Conservation (phyloP, 2,888 invertebrate species). For the Lingula anatina region DNA sequence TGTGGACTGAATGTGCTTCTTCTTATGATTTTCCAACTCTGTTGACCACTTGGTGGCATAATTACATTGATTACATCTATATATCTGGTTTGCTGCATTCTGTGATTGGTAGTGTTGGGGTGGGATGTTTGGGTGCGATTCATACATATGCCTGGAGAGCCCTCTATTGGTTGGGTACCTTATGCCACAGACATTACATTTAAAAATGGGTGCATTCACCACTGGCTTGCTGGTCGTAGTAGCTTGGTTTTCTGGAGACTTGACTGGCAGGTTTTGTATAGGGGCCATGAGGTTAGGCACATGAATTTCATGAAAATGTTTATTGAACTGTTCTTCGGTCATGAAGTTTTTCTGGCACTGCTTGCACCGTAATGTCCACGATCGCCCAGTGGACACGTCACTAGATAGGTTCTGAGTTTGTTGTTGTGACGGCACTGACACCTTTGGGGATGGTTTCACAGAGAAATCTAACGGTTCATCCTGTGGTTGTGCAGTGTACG, state of each 20-base stretch:
- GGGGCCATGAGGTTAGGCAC: too few species aligned
- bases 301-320: slow-evolving; percentile 41
- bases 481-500: slow-evolving; percentile 1
- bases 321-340: slow-evolving; percentile 42
- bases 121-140: too few species aligned
- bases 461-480: slow-evolving; percentile 28
- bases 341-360: slow-evolving; percentile 43
- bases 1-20: slow-evolving; percentile 45
- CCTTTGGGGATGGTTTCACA: slow-evolving; percentile 9
- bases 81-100: too few species aligned
- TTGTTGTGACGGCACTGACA: background rate
- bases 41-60: slow-evolving; percentile 49
- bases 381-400: background rate
- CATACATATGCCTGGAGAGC: too few species aligned
- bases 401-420: background rate
- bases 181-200: too few species aligned
- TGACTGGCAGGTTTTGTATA: too few species aligned
- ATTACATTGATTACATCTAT: slow-evolving; percentile 47
- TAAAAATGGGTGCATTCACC: too few species aligned
- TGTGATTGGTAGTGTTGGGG: too few species aligned
- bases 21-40: slow-evolving; percentile 48
- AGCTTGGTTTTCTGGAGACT: too few species aligned
- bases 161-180: too few species aligned
- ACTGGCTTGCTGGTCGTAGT: too few species aligned
- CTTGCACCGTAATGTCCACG: slow-evolving; percentile 37